Conservation (phyloP, 2,888 invertebrate species). For the Xylota sylvarum region DNA sequence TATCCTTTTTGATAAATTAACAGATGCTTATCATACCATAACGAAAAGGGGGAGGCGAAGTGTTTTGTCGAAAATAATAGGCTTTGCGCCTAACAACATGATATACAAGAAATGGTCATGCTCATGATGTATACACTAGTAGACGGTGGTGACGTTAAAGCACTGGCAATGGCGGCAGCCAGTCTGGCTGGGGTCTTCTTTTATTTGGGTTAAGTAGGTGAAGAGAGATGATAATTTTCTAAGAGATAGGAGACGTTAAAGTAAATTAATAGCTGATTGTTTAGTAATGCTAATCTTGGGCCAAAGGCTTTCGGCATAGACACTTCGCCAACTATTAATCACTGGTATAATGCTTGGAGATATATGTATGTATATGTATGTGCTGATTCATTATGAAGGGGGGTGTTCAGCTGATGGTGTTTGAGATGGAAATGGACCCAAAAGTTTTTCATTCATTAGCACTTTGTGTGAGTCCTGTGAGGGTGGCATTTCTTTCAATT, state of each 20-base stretch:
- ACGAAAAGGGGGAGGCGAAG: constrained; percentile 29
- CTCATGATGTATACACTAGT: background rate
- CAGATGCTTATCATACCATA: constrained; percentile 68
- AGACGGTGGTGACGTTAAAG: too few species aligned
- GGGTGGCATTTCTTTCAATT: too few species aligned
- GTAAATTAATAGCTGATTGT: constrained; percentile 66
- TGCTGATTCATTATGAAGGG: background rate
- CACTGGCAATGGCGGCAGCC: constrained; percentile 42
- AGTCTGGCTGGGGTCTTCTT: constrained; percentile 46
- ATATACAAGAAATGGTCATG: constrained; percentile 1
- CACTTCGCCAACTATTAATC: constrained; percentile 61
- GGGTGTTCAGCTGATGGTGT: background rate
- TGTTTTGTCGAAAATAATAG: constrained; percentile 67
- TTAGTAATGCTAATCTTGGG: constrained; percentile 43
- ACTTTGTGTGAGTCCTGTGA: too few species aligned
- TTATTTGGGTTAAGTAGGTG: constrained; percentile 71
- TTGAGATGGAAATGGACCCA: background rate
- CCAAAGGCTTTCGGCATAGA: constrained; percentile 47
- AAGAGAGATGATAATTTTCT: constrained; percentile 62
- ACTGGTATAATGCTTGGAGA: constrained; percentile 28
- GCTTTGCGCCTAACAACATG: constrained; percentile 63
- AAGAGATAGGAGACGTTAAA: constrained; percentile 40
- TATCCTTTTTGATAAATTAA: constrained; percentile 75
- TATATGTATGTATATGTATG: constrained; percentile 2
- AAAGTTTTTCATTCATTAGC: too few species aligned